Evolutionary conservation across 2,797 vertebrate species (phyloP).

Genomic region (Clarias pachynema): DNA sequence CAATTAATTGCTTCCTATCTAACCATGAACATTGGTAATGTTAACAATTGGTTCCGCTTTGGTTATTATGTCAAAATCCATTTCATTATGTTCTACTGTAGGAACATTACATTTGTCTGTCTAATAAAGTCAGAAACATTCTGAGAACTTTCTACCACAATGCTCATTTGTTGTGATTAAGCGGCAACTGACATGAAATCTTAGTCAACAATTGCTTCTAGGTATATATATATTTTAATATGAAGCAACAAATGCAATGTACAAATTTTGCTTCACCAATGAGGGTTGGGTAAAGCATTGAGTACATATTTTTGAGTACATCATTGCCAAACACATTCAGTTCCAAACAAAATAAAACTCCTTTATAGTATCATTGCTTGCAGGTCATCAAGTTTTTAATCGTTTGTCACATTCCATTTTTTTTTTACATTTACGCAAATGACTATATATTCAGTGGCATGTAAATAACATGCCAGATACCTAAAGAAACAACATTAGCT

Average conservation of each 20-base stretch:
- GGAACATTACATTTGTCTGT: not conserved
- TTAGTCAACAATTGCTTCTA: not conserved
- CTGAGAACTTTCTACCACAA: not conserved
- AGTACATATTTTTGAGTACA: too few relatives aligned
- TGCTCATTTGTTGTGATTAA: not conserved
- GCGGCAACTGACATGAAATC: not conserved
- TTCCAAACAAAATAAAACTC: too few relatives aligned
- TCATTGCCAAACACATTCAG: not conserved
- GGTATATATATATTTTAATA: not conserved
- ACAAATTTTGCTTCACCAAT: not conserved
- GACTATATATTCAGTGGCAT: not conserved
- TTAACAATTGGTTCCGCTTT: too few relatives aligned
- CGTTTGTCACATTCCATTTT: too few relatives aligned
- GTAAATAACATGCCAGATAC: not conserved
- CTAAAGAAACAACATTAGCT: not conserved
- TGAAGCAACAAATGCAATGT: not conserved
- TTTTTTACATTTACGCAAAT: not conserved
- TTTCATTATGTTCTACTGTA: not conserved
- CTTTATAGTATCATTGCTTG: too few relatives aligned
- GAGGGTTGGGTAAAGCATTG: not conserved
- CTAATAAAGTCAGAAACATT: not conserved
- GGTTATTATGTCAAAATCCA: not conserved
- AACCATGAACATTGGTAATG: too few relatives aligned
- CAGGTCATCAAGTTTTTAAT: too few relatives aligned
- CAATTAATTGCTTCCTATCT: too few relatives aligned